These are phyloP conservation scores for Agelastica alni DNA, from an alignment of 2,888 invertebrate genomes.

Conservation along the genomic window DNA sequence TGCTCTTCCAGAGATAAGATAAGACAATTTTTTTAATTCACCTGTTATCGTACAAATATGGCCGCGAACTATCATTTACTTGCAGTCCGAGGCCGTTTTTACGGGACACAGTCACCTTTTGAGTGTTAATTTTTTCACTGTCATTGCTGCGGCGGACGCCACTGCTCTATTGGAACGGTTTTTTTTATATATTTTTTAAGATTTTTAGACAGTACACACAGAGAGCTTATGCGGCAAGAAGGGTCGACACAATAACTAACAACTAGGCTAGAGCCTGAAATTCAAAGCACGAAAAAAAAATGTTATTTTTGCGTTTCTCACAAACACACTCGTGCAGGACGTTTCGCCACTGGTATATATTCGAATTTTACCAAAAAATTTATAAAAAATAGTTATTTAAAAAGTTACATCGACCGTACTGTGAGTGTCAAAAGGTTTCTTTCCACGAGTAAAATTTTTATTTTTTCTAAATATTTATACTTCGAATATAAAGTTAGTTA, in stretches of 20 bases:
- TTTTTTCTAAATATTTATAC: too few relatives aligned
- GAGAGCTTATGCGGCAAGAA: conserved; percentile 35
- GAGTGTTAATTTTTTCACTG: neutral
- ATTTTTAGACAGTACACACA: conserved; percentile 31
- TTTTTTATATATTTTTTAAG: neutral
- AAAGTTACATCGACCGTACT: too few relatives aligned
- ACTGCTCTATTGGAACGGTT: conserved; percentile 5
- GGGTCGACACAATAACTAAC: conserved; percentile 34
- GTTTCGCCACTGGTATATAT: conserved; percentile 21
- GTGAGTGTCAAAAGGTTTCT: too few relatives aligned
- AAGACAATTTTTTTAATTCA: conserved; percentile 35
- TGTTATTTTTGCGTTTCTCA: conserved; percentile 35
- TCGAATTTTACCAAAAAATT: too few relatives aligned
- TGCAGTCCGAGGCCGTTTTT: conserved; percentile 30
- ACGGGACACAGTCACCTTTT: conserved; percentile 31
- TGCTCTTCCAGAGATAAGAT: conserved; percentile 41
- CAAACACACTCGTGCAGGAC: conserved; percentile 34
- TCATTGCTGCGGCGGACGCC: conserved; percentile 2
- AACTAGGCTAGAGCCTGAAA: conserved; percentile 42
- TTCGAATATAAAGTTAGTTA: too few relatives aligned
- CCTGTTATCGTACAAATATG: conserved; percentile 42
- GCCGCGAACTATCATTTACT: conserved; percentile 24
- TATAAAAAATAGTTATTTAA: too few relatives aligned
- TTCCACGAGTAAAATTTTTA: too few relatives aligned
- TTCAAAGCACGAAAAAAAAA: conserved; percentile 36